A percentile compares a stretch with the other conserved stretches of the same genome.
These are phyloP conservation scores for Poeciliopsis occidentalis DNA, from an alignment of 2,113 vertebrate genomes.

Conservation along the genomic window DNA sequence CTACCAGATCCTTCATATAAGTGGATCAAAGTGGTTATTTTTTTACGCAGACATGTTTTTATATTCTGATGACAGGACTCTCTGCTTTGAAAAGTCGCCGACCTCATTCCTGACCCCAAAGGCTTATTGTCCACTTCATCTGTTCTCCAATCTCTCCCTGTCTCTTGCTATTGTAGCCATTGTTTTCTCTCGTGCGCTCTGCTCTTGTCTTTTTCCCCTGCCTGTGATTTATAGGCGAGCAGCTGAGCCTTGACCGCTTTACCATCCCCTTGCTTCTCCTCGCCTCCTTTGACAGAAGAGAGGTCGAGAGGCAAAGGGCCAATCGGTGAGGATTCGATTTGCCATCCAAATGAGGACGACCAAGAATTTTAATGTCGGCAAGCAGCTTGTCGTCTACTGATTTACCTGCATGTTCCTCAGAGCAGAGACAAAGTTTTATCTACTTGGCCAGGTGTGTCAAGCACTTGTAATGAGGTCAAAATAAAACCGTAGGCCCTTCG, in stretches of 20 bases:
- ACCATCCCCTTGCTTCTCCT: neutral
- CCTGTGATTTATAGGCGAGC: constrained; percentile 62
- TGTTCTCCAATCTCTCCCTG: constrained; percentile 45
- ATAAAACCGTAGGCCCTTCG: constrained; percentile 17
- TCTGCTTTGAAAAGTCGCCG: constrained; percentile 20
- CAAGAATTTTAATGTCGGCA: constrained; percentile 58
- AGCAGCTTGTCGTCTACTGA: constrained; percentile 12
- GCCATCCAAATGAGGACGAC: constrained; percentile 51
- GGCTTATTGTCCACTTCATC: constrained; percentile 65
- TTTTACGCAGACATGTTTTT: neutral
- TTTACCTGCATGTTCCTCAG: constrained; percentile 38
- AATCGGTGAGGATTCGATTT: constrained; percentile 41
- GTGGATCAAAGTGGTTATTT: neutral
- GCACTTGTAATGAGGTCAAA: constrained; percentile 35
- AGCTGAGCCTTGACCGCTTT: constrained; percentile 12
- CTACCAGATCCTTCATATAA: too few species aligned
- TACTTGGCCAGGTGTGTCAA: constrained; percentile 14
- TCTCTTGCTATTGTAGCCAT: constrained; percentile 36
- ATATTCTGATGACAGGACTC: neutral
- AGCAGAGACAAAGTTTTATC: constrained; percentile 39
- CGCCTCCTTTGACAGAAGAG: constrained; percentile 17
- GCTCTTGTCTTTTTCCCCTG: constrained; percentile 20
- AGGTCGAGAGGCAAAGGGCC: neutral
- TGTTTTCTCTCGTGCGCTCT: constrained; percentile 29
- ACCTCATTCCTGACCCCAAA: constrained; percentile 43